Conservation (phyloP, 2,797 vertebrate species). For the Schizothorax lantsangensis region DNA sequence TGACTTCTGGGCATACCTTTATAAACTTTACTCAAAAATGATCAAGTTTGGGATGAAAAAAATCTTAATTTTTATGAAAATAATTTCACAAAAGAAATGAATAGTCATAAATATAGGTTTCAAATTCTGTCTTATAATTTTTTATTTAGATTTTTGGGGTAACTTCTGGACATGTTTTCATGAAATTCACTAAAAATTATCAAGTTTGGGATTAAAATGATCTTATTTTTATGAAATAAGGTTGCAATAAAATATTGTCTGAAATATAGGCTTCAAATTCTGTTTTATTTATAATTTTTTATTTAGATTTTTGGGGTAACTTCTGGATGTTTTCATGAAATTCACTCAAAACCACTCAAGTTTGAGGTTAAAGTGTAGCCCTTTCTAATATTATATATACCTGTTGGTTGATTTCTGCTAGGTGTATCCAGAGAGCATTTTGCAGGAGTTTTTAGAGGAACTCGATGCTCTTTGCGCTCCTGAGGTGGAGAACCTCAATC, state of each 20-base stretch:
- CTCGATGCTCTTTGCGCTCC: conserved; percentile 74
- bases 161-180: background rate
- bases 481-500: conserved; percentile 57
- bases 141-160: no score
- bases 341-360: no score
- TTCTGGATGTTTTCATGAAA: no score
- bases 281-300: background rate
- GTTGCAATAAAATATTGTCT: no score
- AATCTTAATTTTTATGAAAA: no score
- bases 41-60: no score
- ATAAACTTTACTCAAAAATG: no score
- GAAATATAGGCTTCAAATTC: background rate
- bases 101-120: no score
- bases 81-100: no score
- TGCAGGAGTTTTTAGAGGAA: conserved; percentile 81
- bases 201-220: background rate
- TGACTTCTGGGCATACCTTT: no score
- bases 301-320: background rate
- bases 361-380: background rate
- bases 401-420: conserved; percentile 56
- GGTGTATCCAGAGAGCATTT: conserved; percentile 65
- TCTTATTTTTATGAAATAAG: no score
- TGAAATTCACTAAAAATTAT: background rate
- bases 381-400: background rate
- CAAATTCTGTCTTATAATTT: no score